Conservation (phyloP, 2,797 vertebrate species). For the Decapterus maruadsi region DNA sequence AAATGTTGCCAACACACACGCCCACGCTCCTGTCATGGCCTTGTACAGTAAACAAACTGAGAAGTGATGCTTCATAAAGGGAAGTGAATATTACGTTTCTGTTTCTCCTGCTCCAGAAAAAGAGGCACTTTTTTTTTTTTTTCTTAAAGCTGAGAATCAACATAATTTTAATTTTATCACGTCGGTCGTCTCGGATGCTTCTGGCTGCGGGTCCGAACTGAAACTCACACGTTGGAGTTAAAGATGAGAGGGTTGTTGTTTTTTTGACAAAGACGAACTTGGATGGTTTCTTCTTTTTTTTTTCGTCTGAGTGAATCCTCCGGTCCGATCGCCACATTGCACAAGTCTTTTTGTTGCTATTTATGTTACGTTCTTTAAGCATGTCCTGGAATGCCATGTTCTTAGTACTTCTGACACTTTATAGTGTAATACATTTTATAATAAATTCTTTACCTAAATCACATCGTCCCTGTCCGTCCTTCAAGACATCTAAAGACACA, state of each 20-base stretch:
- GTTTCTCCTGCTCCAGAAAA: slow-evolving; percentile 3
- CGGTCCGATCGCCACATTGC: slow-evolving; percentile 77
- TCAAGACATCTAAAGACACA: not conserved
- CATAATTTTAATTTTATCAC: slow-evolving; percentile 64
- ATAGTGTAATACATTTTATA: slow-evolving; percentile 89
- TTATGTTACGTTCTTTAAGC: slow-evolving; percentile 85
- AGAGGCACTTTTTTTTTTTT: slow-evolving; percentile 19
- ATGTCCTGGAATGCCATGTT: slow-evolving; percentile 89
- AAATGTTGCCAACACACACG: slow-evolving; percentile 56
- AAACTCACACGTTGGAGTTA: slow-evolving; percentile 45
- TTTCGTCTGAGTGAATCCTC: slow-evolving; percentile 9
- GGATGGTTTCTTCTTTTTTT: not conserved
- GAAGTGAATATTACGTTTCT: slow-evolving; percentile 58
- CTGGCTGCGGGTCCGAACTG: slow-evolving; percentile 19
- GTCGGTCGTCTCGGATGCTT: slow-evolving; percentile 38
- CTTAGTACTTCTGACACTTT: slow-evolving; percentile 93
- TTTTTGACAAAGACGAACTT: not conserved
- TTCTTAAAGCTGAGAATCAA: slow-evolving; percentile 61
- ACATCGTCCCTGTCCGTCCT: slow-evolving; percentile 15
- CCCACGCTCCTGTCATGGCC: slow-evolving; percentile 43
- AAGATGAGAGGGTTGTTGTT: not conserved
- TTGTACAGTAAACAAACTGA: slow-evolving; percentile 61
- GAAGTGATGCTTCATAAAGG: slow-evolving; percentile 61
- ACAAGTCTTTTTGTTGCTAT: slow-evolving; percentile 81
- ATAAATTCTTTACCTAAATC: slow-evolving; percentile 85